These are phyloP conservation scores for Mormyrus lacerda DNA, from an alignment of 2,113 vertebrate species.

Conservation along the genomic window DNA sequence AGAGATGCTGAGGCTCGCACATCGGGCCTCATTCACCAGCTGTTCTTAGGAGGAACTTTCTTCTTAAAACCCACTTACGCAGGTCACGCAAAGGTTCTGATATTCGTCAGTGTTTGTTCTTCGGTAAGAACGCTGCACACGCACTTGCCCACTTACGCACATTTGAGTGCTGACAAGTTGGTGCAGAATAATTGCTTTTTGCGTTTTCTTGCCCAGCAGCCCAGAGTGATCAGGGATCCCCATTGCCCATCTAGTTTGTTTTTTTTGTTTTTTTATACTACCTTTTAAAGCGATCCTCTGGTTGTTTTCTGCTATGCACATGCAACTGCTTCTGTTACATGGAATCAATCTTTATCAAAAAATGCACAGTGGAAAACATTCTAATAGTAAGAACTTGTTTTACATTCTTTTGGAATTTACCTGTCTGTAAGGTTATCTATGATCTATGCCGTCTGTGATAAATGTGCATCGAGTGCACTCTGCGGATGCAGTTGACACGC, in stretches of 20 bases:
- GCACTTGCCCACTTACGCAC: not conserved
- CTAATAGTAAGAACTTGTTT: not conserved
- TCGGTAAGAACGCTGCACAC: not conserved
- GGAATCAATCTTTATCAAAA: not conserved
- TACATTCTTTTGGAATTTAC: not conserved
- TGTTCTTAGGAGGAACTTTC: not conserved
- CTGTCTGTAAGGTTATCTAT: not conserved
- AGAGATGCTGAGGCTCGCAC: not conserved
- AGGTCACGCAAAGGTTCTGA: not conserved
- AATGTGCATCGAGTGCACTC: not conserved
- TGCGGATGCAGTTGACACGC: not conserved
- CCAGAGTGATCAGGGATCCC: not conserved
- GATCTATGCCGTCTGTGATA: not conserved
- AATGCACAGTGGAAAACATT: not conserved
- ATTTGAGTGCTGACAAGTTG: not conserved
- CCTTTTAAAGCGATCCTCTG: not conserved
- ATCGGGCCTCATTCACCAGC: not conserved
- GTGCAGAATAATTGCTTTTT: not conserved
- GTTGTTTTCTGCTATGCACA: not conserved
- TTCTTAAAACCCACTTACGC: not conserved
- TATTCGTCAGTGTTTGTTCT: not conserved
- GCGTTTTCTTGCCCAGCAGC: not conserved
- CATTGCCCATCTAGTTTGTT: too few species aligned
- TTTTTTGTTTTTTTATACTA: not conserved
- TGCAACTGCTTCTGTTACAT: not conserved